Evolutionary conservation across 2,113 vertebrate genomes (phyloP), one percentile per base, ranked within the genome.

Genomic region (Cromileptes altivelis): DNA sequence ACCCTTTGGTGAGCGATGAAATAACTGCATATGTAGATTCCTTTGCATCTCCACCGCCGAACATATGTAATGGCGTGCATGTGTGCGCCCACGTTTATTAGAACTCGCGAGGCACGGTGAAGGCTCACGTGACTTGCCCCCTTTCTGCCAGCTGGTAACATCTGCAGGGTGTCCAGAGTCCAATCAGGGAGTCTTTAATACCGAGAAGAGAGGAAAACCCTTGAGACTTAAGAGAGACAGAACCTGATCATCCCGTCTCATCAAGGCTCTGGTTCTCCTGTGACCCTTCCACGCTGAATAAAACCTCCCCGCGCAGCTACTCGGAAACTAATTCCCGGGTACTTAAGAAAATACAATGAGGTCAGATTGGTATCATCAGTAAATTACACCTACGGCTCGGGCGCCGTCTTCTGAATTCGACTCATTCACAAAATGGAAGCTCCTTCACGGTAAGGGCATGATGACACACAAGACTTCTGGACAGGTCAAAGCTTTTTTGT

Each of bases 181-280:
- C 93, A 95, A 94, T 94, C 93, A 93, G 89, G 25, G 78, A 78
- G 78, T 86, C 86, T 91, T 88, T 87, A 91, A 90, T 88, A 33
- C 71, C 0, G 81, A 84, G 88, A 70, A 56, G 72, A 88, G 85
- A 89, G 78, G 72, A 90, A 4, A 89, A 85, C 90, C 93, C 88
- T 86, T 25, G 91, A 94, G 94, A 91, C 89, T 81, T 82, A 82
- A 85, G 84, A 85, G 89, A 91, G 84, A 89, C 52, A 73, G 91
- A 89, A 89, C 89, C 89, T 86, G 94, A 93, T 93, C 91, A 92
- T 94, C 91, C 91, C 12, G 78, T 85, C 91, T 93, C 91, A 93
- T 93, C 92, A 92, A 91, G 85, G 83, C 85, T 75, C 69, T 0
- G 80, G 78, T 83, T 91, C 91, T 91, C 90, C 89, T 75, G 75